phyloP scores from a whole-genome alignment of 2,888 invertebrate genomes.

The Habrosyne pyritoides region DNA sequence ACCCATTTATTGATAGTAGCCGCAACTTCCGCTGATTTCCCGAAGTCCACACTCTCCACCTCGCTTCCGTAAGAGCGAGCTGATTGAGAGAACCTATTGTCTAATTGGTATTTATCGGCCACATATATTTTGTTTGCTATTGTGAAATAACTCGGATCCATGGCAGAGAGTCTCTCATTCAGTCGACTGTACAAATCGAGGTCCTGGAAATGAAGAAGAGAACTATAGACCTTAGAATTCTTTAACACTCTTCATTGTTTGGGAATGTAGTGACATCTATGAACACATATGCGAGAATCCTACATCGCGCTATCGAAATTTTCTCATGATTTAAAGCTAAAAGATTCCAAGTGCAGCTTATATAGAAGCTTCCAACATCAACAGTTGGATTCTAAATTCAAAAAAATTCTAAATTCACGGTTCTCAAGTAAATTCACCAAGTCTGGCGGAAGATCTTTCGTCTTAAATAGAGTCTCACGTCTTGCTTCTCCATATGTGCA shows the following conservation, averaged over 20 bases:
- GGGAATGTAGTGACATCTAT: no score
- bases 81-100: constrained; percentile 30
- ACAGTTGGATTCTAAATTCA: no score
- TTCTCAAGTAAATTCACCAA: no score
- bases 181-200: constrained; percentile 37
- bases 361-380: no score
- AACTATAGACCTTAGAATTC: background rate
- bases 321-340: no score
- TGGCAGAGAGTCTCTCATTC: constrained; percentile 32
- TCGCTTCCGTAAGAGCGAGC: constrained; percentile 40
- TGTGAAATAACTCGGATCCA: constrained; percentile 44
- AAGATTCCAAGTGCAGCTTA: no score
- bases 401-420: no score
- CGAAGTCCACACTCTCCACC: constrained; percentile 44
- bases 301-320: no score
- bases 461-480: no score
- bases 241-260: background rate
- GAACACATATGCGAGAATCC: no score
- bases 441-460: no score
- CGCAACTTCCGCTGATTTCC: constrained; percentile 33
- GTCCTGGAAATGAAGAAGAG: constrained; percentile 30
- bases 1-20: constrained; percentile 38
- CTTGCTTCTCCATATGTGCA: no score
- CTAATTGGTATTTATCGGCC: constrained; percentile 27
- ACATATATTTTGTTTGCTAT: constrained; percentile 56